Percentiles rank a stretch among this genome's conserved stretches.
Conservation (phyloP, 1,140 invertebrate genomes). For the Drosophila pandora region DNA sequence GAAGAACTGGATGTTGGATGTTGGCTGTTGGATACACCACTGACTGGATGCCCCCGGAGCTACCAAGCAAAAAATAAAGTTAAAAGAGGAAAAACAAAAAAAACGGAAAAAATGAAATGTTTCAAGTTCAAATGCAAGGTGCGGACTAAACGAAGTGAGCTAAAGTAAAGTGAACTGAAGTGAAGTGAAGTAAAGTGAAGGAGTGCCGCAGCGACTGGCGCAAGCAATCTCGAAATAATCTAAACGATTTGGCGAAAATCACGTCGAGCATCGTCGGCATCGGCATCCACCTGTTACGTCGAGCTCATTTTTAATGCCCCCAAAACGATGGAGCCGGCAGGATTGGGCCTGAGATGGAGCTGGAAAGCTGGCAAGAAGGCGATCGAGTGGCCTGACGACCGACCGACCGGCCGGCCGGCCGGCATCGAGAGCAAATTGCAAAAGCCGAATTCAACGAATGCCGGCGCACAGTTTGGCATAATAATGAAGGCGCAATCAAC, state of each 20-base stretch:
- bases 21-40: conserved; percentile 13
- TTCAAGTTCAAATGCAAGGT: conserved; percentile 82
- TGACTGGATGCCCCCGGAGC: conserved; percentile 50
- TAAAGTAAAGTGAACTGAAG: conserved; percentile 5
- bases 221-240: conserved; percentile 82
- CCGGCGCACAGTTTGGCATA: conserved; percentile 79
- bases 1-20: conserved; percentile 34
- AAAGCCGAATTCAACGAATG: conserved; percentile 80
- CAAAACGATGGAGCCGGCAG: conserved; percentile 43
- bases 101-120: conserved; percentile 71
- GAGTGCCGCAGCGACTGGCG: conserved; percentile 58
- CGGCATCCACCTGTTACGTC: conserved; percentile 77
- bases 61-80: conserved; percentile 15
- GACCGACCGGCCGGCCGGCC: conserved; percentile 14
- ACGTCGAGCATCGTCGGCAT: conserved; percentile 63
- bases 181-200: conserved; percentile 22
- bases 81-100: conserved; percentile 18
- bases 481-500: conserved; percentile 81
- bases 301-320: conserved; percentile 80
- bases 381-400: not conserved
- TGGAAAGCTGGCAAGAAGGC: conserved; percentile 11
- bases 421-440: conserved; percentile 81
- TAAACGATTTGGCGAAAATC: conserved; percentile 82
- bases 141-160: conserved; percentile 30
- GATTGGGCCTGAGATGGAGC: conserved; percentile 13